Conservation (phyloP, 2,113 vertebrate genomes). For the Paedocypris sp. region DNA sequence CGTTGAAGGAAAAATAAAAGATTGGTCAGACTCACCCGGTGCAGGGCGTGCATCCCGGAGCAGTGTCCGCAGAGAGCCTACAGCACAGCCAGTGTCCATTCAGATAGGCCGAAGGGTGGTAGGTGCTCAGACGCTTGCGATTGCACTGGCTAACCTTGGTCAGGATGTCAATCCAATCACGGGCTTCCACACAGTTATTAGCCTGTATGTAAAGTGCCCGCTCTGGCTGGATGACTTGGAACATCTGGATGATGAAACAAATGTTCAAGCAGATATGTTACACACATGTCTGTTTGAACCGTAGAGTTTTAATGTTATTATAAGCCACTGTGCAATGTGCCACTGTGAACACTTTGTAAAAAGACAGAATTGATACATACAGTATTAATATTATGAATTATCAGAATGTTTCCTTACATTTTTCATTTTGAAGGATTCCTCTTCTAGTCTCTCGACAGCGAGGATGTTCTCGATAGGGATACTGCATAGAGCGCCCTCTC, state of each 20-base stretch:
- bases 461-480: constrained; percentile 97
- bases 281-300: too few relatives aligned
- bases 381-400: too few relatives aligned
- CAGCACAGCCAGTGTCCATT: constrained; percentile 98
- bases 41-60: constrained; percentile 84
- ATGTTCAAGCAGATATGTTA: neutral
- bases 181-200: constrained; percentile 95
- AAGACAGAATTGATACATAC: too few relatives aligned
- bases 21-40: constrained; percentile 79
- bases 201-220: constrained; percentile 96
- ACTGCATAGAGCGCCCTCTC: constrained; percentile 83
- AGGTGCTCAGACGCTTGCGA: constrained; percentile 85
- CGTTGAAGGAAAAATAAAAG: too few relatives aligned
- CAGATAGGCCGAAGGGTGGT: constrained; percentile 93
- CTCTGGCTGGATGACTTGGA: constrained; percentile 96
- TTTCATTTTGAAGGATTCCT: constrained; percentile 99
- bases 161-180: constrained; percentile 94
- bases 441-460: constrained; percentile 90
- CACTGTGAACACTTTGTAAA: too few relatives aligned
- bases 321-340: too few relatives aligned
- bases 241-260: constrained; percentile 70
- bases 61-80: constrained; percentile 73
- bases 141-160: constrained; percentile 98
- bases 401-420: constrained; percentile 72
- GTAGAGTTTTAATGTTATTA: too few relatives aligned